phyloP scores from a whole-genome alignment of 2,888 invertebrate species.

The Stenotaenia linearis region DNA sequence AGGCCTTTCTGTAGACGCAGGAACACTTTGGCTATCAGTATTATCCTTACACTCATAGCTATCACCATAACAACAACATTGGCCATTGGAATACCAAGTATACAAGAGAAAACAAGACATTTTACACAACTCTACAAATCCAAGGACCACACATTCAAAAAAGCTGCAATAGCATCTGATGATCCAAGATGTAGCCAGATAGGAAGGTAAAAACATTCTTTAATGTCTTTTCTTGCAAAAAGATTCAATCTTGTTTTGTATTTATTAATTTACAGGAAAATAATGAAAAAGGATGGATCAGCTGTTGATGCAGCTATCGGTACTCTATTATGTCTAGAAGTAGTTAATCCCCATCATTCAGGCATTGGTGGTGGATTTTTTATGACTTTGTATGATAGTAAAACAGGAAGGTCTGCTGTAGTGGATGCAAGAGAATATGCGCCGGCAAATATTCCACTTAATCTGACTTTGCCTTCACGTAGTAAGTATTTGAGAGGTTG shows the following conservation, averaged over 20 bases:
- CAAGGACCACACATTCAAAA: not conserved
- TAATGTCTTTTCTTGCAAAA: too few species aligned
- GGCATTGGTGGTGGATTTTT: constrained; percentile 64
- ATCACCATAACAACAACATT: not conserved
- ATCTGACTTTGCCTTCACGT: too few species aligned
- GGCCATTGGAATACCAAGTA: not conserved
- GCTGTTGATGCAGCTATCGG: constrained; percentile 49
- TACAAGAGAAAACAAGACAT: not conserved
- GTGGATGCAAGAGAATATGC: constrained; percentile 72
- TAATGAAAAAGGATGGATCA: constrained; percentile 45
- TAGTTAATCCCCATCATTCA: constrained; percentile 47
- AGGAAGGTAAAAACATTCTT: constrained; percentile 5
- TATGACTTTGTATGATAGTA: constrained; percentile 52
- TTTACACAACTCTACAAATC: not conserved
- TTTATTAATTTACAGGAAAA: constrained; percentile 15
- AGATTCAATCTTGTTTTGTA: not conserved
- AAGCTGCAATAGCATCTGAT: constrained; percentile 14
- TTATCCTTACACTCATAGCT: not conserved
- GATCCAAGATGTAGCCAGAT: not conserved
- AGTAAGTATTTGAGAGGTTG: too few species aligned
- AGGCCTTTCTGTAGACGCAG: not conserved
- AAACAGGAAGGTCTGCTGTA: constrained; percentile 56
- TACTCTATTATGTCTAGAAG: constrained; percentile 47
- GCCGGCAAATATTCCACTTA: constrained; percentile 57
- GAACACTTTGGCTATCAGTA: not conserved